Percentiles rank a stretch among this genome's conserved stretches.
These are phyloP conservation scores for Rhagophthalmus giganteus DNA, from an alignment of 2,888 invertebrate genomes.

Conservation along the genomic window DNA sequence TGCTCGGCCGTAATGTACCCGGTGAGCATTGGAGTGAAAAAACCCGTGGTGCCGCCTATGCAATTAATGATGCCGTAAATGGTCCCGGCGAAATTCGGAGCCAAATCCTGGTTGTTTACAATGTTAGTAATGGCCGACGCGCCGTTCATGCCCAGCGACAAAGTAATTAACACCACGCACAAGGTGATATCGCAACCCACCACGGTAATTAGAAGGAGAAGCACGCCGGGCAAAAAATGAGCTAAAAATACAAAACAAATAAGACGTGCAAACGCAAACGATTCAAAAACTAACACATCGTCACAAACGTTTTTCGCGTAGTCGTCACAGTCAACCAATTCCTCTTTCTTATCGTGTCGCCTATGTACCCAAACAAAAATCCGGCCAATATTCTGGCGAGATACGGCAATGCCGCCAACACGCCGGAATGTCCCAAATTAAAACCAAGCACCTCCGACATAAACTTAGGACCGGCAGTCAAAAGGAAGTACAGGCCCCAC, in stretches of 20 bases:
- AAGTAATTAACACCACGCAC: constrained; percentile 66
- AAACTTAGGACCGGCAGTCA: constrained; percentile 76
- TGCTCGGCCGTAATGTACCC: constrained; percentile 58
- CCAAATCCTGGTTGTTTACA: constrained; percentile 66
- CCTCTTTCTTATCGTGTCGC: constrained; percentile 63
- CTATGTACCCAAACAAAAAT: constrained; percentile 70
- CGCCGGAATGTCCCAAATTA: constrained; percentile 70
- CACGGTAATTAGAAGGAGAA: constrained; percentile 59
- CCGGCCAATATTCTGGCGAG: constrained; percentile 69
- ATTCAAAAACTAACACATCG: constrained; percentile 64
- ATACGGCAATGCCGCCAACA: constrained; percentile 72
- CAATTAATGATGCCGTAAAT: constrained; percentile 75
- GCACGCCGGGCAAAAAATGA: constrained; percentile 58
- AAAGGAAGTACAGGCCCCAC: constrained; percentile 75
- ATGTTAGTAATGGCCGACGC: constrained; percentile 53
- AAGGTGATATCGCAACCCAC: constrained; percentile 66
- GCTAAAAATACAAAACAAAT: constrained; percentile 43
- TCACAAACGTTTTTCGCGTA: constrained; percentile 67
- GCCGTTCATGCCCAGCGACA: constrained; percentile 66
- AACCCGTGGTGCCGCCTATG: constrained; percentile 69
- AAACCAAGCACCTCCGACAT: constrained; percentile 73
- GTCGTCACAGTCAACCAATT: constrained; percentile 58
- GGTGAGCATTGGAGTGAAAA: constrained; percentile 71
- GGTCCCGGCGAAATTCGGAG: constrained; percentile 74
- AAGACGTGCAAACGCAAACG: no score